Base-by-base conservation (phyloP, 2,888 invertebrate genomes). In the Elegia similella region DNA sequence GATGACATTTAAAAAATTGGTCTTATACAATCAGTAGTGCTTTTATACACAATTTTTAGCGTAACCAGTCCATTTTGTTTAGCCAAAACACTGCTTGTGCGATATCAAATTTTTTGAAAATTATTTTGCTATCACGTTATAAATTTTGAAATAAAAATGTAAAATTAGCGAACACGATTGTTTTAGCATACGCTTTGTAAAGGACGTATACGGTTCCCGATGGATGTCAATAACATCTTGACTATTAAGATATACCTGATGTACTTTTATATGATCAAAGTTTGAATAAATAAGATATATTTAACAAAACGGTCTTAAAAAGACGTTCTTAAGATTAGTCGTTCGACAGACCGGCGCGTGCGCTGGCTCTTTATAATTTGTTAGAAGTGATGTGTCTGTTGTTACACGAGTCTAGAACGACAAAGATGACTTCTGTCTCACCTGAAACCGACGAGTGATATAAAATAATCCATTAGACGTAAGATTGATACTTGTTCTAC, bases 61-160 rank as follows among this genome's bases (percentile, higher is more conserved):
- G 76, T 80, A 80, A 86, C 86, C 87, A 80, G 90, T 91, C 91
- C 91, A 91, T 91, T 89, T 91, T 90, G 75, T 91, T 91, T 90
- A 90, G 91, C 89, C 86, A 78, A 86, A 84, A 84, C 84, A 86
- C 84, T 82, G 88, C 88, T 88, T 90, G 73, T 80, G 82, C 81
- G 80, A 64, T 72, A 78, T 80, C 81, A 75, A 86, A 80, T 82
- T 76, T 84, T 80, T 81, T 76, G 69, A 68, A 79, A 67, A 78
- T 88, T 88, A 88, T 89, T 90, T 90, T 90, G 89, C 89, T 87
- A 89, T 76, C 73, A 79, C 82, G 80, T 79, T 85, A 76, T 78
- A 74, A 80, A 76, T 75, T 82, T 80, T 82, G 75, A 64, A 75
- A 69, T 78, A 74, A 72, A 64, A 66, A 70, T 73, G 63, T 75